phyloP scores from a whole-genome alignment of 2,113 vertebrate species.

The Aspiorhynchus laticeps region DNA sequence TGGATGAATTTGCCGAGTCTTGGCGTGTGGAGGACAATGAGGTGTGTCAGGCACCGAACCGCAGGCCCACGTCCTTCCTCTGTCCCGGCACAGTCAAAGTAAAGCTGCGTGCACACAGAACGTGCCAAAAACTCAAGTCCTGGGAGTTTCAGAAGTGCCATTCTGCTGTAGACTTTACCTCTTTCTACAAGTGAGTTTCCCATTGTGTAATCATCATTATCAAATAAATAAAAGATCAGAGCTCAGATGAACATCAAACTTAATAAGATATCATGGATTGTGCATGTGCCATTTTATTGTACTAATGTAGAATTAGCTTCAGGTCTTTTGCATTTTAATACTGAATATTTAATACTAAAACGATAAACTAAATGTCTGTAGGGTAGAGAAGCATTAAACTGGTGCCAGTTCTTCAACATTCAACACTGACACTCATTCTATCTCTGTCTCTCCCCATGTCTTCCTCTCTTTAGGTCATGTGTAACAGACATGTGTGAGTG shows the following conservation, averaged over 20 bases:
- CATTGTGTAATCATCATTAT: background rate
- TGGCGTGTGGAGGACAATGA: conserved; percentile 94
- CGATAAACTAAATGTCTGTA: too few species aligned
- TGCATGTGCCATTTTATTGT: background rate
- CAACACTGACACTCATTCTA: background rate
- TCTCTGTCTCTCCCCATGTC: background rate
- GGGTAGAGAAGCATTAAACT: too few species aligned
- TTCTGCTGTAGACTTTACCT: conserved; percentile 85
- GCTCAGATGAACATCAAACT: too few species aligned
- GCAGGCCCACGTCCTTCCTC: conserved; percentile 81
- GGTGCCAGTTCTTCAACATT: background rate
- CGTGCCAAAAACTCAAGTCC: conserved; percentile 94
- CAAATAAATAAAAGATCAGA: background rate
- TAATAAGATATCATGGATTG: too few species aligned
- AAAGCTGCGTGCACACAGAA: conserved; percentile 90
- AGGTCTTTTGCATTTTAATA: background rate
- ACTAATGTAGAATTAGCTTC: background rate
- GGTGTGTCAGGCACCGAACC: conserved; percentile 82
- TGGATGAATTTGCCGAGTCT: conserved; percentile 95
- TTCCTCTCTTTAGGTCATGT: conserved; percentile 83
- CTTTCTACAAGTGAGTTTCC: conserved; percentile 86
- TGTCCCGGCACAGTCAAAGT: conserved; percentile 90
- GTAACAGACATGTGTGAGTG: conserved; percentile 99
- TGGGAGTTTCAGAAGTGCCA: conserved; percentile 97
- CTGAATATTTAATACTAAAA: background rate